A percentile compares a stretch with the other conserved stretches of the same genome.
Conservation (phyloP, 2,888 invertebrate genomes). For the Drosophila algonquin region DNA sequence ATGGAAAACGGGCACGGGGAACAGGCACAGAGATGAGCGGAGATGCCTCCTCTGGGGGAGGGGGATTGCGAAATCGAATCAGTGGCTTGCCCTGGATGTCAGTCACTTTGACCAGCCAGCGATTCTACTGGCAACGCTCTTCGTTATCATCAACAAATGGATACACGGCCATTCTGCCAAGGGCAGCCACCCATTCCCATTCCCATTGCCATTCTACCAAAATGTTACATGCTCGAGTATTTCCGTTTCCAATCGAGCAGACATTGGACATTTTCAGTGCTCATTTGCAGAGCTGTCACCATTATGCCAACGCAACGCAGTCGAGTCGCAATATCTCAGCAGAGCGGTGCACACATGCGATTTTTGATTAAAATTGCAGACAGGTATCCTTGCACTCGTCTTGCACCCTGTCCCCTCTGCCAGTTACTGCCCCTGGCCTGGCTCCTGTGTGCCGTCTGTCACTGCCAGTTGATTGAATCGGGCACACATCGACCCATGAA, state of each 20-base stretch:
- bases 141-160: background rate
- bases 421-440: no score
- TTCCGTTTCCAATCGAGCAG: background rate
- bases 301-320: slow-evolving; percentile 63
- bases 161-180: background rate
- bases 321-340: slow-evolving; percentile 54
- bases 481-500: slow-evolving; percentile 77
- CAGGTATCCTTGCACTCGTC: slow-evolving; percentile 10
- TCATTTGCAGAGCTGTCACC: slow-evolving; percentile 59
- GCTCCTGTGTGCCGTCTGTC: slow-evolving; percentile 42
- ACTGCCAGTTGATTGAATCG: slow-evolving; percentile 75
- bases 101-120: background rate
- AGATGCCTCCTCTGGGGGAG: background rate
- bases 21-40: background rate
- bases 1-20: slow-evolving; percentile 9
- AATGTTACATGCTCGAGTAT: background rate
- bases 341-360: slow-evolving; percentile 45
- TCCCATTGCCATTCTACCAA: background rate
- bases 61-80: background rate
- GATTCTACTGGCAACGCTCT: background rate
- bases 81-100: background rate
- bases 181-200: no score
- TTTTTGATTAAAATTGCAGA: slow-evolving; percentile 54
- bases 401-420: background rate
- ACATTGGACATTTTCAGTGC: slow-evolving; percentile 37